Base-by-base conservation (phyloP, 2,797 vertebrate species). In the Chanos chanos region DNA sequence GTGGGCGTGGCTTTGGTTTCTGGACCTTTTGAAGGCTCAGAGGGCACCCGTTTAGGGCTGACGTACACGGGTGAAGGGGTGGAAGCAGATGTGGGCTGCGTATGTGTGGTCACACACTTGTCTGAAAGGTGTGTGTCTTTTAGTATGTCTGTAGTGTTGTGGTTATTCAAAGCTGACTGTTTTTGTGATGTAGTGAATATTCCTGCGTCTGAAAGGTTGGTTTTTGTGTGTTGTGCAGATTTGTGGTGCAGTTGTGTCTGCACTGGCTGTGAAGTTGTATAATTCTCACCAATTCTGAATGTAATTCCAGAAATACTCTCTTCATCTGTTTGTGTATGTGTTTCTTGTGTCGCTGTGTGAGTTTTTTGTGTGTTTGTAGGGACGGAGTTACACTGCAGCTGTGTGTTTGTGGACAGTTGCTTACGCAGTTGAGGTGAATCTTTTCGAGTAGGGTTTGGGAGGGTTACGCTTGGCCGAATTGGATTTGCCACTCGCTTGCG, bases 401-500 rank as follows among this genome's bases (percentile, higher is more conserved):
- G 49, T 24, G 41, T 41, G 19, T 64, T 55, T 1, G 40, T 45
- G 7, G 63, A 75, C 25, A 55, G 43, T 19, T 28, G 59, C 48
- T 70, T 72, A 33, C 40, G 55, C 22, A 66, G 18, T 76, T 13
- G 74, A 5, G 57, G 57, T 4, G 21, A 2, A 5, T 58, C 52
- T 61, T 70, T 77, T 22, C 34, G 74, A 12, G 76, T 81, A 33
- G 81, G 85, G 64, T 76, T 87, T 10, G 87, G 87, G 68, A 89
- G 80, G 33, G 87, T 89, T 79, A 87, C 83, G 68, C 86, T 88
- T 8, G 76, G 77, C 54, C 75, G 79, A 44, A 84, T 81, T 57
- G 82, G 84, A 77, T 65, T 78, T 50, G 71, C 74, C 1, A 66
- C 74, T 68, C 63, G 81, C 67, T 78, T 83, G 36, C 83, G 85